A percentile compares a stretch with the other conserved stretches of the same genome.
Conservation (phyloP, 2,888 invertebrate genomes). For the Philhelius pedissequus region DNA sequence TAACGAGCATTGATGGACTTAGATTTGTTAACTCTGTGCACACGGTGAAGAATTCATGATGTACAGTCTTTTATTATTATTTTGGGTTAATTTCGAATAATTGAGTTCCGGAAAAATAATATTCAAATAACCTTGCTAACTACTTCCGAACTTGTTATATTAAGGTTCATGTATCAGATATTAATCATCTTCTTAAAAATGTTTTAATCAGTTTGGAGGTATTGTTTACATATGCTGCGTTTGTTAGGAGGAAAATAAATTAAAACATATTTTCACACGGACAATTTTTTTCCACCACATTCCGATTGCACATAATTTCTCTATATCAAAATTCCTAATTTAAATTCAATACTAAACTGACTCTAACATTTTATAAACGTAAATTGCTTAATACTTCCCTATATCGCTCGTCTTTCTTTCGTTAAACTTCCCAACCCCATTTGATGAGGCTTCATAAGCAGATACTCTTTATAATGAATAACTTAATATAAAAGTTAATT, state of each 20-base stretch:
- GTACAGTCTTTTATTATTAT: not conserved
- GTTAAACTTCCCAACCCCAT: not conserved
- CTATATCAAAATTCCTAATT: not conserved
- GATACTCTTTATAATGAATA: not conserved
- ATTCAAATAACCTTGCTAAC: not conserved
- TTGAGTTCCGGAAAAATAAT: not conserved
- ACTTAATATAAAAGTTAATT: conserved; percentile 8
- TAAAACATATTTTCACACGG: not conserved
- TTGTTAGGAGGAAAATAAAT: not conserved
- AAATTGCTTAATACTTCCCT: not conserved
- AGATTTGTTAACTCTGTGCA: too few relatives aligned
- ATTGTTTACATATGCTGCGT: too few relatives aligned
- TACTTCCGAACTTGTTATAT: too few relatives aligned
- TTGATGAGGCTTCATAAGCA: not conserved
- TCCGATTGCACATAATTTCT: not conserved
- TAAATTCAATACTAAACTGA: not conserved
- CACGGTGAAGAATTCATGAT: not conserved
- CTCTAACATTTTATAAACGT: not conserved
- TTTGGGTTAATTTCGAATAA: not conserved
- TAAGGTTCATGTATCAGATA: too few relatives aligned
- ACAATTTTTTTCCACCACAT: not conserved
- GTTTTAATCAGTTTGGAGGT: too few relatives aligned
- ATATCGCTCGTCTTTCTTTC: not conserved
- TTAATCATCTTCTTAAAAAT: too few relatives aligned
- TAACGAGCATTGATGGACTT: not conserved